Conservation (phyloP, 2,113 vertebrate genomes). For the Hemichromis elongatus region DNA sequence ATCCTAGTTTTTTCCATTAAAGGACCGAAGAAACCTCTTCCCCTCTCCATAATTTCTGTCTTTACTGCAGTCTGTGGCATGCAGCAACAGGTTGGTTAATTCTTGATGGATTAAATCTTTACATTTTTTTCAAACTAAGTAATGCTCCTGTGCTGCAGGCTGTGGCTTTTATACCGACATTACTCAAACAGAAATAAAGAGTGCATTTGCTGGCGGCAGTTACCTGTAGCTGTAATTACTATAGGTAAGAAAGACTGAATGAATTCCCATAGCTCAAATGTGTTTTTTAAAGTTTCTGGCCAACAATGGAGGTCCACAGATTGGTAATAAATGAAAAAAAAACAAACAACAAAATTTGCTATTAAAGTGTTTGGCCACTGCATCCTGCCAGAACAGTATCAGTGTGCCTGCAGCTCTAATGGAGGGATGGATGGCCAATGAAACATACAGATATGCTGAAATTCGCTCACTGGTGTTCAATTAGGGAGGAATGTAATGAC, state of each 20-base stretch:
- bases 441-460: background rate
- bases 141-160: background rate
- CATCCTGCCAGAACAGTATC: background rate
- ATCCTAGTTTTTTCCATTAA: background rate
- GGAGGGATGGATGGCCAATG: background rate
- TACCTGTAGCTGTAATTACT: background rate
- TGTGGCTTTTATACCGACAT: background rate
- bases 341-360: rapidly evolving
- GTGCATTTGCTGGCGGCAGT: background rate
- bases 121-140: background rate
- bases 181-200: background rate
- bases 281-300: background rate
- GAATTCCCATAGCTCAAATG: background rate
- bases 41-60: background rate
- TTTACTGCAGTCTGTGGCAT: background rate
- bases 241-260: background rate
- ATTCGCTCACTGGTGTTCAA: background rate
- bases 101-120: background rate
- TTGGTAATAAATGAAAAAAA: background rate
- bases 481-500: background rate
- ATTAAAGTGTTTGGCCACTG: background rate
- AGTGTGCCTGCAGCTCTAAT: background rate
- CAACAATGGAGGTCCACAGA: background rate
- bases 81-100: background rate
- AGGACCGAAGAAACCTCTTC: background rate